Conservation (phyloP, 2,113 vertebrate genomes). For the Clupea harengus region DNA sequence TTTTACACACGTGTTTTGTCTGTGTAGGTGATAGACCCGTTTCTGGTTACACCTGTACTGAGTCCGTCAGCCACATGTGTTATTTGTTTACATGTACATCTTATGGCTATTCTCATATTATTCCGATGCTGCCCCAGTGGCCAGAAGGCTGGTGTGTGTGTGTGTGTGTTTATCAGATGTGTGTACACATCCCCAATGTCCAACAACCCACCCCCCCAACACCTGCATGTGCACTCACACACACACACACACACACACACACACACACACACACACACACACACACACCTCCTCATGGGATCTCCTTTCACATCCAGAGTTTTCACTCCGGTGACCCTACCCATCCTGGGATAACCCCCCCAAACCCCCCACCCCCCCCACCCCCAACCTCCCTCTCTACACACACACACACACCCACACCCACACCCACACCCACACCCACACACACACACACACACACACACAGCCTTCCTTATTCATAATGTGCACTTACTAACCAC, state of each 20-base stretch:
- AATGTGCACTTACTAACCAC: conserved; percentile 40
- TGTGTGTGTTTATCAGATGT: too few species aligned
- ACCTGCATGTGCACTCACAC: not conserved
- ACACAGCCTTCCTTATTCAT: conserved; percentile 41
- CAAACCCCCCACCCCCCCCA: too few species aligned
- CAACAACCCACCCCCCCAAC: not conserved
- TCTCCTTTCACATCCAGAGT: conserved; percentile 33
- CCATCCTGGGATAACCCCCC: conserved; percentile 2
- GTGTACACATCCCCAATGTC: too few species aligned
- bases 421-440: conserved; percentile 31
- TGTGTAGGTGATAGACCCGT: too few species aligned
- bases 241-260: conserved; percentile 12
- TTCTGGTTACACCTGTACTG: too few species aligned
- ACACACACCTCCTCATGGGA: not conserved
- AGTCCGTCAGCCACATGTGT: too few species aligned
- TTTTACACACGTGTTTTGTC: too few species aligned
- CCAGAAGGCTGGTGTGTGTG: too few species aligned
- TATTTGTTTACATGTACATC: too few species aligned
- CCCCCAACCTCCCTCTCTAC: too few species aligned
- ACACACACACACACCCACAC: conserved; percentile 27
- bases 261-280: not conserved
- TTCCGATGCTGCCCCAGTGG: too few species aligned
- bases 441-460: conserved; percentile 36
- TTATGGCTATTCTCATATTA: too few species aligned
- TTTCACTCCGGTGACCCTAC: conserved; percentile 40